Conservation (phyloP, 2,797 vertebrate genomes). For the Sternotherus odoratus region DNA sequence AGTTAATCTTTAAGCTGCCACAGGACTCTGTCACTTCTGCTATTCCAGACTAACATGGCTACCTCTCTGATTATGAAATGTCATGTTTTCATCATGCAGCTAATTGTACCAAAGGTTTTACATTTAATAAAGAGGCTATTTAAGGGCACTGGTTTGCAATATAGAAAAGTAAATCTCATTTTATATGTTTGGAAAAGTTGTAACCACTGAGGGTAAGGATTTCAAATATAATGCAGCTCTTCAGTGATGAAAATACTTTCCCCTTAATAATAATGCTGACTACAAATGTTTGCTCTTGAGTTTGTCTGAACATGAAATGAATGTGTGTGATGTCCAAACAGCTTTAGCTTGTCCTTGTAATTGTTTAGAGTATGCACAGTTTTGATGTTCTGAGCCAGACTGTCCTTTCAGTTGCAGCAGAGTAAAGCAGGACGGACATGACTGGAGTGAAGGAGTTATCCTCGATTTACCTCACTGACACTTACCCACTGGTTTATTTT, state of each 20-base stretch:
- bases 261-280: background rate
- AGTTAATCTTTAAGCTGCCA: too few species aligned
- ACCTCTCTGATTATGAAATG: too few species aligned
- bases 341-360: constrained; percentile 46
- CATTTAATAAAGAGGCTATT: background rate
- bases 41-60: too few species aligned
- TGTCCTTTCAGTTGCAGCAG: background rate
- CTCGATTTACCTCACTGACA: background rate
- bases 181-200: background rate
- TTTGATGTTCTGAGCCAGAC: constrained; percentile 1
- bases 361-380: constrained; percentile 37
- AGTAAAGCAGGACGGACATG: constrained; percentile 20
- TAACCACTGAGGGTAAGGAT: background rate
- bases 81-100: background rate
- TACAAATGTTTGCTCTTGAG: constrained; percentile 10
- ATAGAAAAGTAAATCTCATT: background rate
- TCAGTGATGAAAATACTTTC: background rate
- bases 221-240: constrained; percentile 49
- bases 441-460: background rate
- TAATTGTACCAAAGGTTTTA: background rate
- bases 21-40: too few species aligned
- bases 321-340: constrained; percentile 62
- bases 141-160: background rate
- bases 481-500: constrained; percentile 21
- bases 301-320: constrained; percentile 24